Conservation (phyloP, 1,140 invertebrate genomes). For the Conus betulinus region DNA sequence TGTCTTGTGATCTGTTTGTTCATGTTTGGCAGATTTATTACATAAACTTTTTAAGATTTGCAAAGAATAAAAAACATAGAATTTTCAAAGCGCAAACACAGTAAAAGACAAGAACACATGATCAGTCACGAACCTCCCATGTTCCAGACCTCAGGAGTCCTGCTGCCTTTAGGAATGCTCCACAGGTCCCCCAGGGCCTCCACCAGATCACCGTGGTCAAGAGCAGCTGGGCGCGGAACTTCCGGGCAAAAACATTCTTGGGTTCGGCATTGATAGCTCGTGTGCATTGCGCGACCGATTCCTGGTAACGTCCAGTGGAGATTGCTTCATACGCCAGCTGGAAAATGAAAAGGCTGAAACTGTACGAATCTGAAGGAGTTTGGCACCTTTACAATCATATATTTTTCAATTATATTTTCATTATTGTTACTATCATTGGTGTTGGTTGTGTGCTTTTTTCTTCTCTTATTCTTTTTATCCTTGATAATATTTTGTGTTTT, state of each 20-base stretch:
- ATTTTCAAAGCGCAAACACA: no score
- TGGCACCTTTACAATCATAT: not conserved
- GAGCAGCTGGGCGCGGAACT: constrained; percentile 57
- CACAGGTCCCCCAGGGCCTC: constrained; percentile 60
- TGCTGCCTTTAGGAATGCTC: constrained; percentile 61
- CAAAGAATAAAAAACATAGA: no score
- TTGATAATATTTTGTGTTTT: no score
- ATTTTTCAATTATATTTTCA: not conserved
- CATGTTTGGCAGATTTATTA: no score
- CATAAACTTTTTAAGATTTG: no score
- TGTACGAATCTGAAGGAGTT: not conserved
- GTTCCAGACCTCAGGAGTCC: constrained; percentile 66
- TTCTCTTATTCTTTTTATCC: no score
- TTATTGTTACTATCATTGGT: not conserved
- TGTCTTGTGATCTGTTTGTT: no score
- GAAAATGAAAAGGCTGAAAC: not conserved
- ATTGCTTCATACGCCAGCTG: constrained; percentile 40
- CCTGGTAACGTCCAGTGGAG: constrained; percentile 13
- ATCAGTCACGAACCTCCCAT: constrained; percentile 57
- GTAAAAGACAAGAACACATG: not conserved
- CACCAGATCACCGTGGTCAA: constrained; percentile 11
- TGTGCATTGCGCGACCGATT: constrained; percentile 53
- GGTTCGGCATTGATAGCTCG: constrained; percentile 59
- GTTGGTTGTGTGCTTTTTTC: no score
- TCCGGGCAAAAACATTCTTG: constrained; percentile 54